Base-by-base conservation (phyloP, 1,140 invertebrate genomes). In the Varroa destructor region DNA sequence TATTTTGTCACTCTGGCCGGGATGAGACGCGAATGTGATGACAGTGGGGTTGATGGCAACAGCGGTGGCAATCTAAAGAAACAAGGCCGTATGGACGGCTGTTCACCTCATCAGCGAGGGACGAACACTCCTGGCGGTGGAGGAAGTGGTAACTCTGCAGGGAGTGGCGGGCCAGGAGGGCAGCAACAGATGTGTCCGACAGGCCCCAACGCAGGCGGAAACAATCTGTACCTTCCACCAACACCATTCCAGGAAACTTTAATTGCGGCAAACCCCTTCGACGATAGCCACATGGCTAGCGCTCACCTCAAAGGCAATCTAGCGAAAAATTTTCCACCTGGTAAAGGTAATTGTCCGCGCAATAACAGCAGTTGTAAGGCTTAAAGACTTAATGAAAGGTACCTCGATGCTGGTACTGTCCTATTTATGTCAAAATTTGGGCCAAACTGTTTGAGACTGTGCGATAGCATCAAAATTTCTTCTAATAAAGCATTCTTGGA, bases 271-370 rank as follows among this genome's bases (percentile, higher is more conserved):
- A 67, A 67, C 37, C 61, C 61, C 10, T 67, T 67, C 36, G 61
- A 67, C 8, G 61, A 67, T 46, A 67, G 61, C 36, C 61, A 67
- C 61, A 67, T 43, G 12, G 61, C 61, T 4, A 67, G 37, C 61
- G 61, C 61, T 43, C 61, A 67, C 40, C 61, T 67, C 10, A 67
- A 67, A 40, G 61, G 61, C 14, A 67, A 67, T 67, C 14, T 67
- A 2, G 61, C 61, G 14, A 67, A 67, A 46, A 67, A 67, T 67
- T 67, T 67, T 37, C 61, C 61, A 12, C 61, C 61, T 10, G 61
- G 61, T 14, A 67, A 67, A 67, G 61, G 61, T 67, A 8, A 25
- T 25, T 25, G 25, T 25, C 25, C 25, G 25, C 25, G 25, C 25
- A 25, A 25, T 25, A 25, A 25, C 25, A 25, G n/a, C n/a, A n/a